Conservation (phyloP, 2,888 invertebrate genomes). For the Asteroscopus sphinx region DNA sequence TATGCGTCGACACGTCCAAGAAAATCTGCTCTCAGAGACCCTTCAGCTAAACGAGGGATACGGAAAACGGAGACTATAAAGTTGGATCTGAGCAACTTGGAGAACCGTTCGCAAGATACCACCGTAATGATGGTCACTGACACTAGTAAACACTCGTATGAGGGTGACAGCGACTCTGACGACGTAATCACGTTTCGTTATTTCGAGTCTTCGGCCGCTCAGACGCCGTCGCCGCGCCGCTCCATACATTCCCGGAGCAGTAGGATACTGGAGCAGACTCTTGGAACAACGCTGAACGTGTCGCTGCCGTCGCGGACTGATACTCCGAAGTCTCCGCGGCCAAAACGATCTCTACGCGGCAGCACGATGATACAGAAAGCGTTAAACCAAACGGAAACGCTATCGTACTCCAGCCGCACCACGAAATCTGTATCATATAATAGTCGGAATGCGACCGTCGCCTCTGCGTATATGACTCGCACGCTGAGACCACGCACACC, state of each 20-base stretch:
- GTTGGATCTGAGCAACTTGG: slow-evolving; percentile 82
- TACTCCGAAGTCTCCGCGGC: slow-evolving; percentile 50
- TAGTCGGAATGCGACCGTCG: slow-evolving; percentile 48
- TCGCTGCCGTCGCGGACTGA: slow-evolving; percentile 42
- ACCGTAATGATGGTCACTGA: slow-evolving; percentile 55
- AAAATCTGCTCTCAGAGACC: slow-evolving; percentile 80
- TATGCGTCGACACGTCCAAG: slow-evolving; percentile 63
- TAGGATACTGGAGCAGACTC: slow-evolving; percentile 63
- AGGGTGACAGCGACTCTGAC: slow-evolving; percentile 43
- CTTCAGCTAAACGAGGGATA: slow-evolving; percentile 59
- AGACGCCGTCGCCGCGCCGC: slow-evolving; percentile 68
- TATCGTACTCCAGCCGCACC: slow-evolving; percentile 11
- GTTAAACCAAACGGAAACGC: slow-evolving; percentile 44
- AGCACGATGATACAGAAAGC: slow-evolving; percentile 67
- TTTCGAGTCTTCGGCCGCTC: slow-evolving; percentile 65
- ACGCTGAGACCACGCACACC: slow-evolving; percentile 57
- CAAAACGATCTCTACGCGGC: slow-evolving; percentile 59
- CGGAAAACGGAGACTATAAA: slow-evolving; percentile 82
- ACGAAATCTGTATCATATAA: slow-evolving; percentile 35
- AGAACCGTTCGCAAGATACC: slow-evolving; percentile 47
- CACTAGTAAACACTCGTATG: slow-evolving; percentile 29
- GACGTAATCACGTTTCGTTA: slow-evolving; percentile 70
- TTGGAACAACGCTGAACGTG: slow-evolving; percentile 52
- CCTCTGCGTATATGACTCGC: slow-evolving; percentile 59
- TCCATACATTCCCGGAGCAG: slow-evolving; percentile 70